Evolutionary conservation across 64 coral and sea anemone genomes (phyloP), one percentile per base, ranked within the genome.

Genomic region (Stylophora pistillata): DNA sequence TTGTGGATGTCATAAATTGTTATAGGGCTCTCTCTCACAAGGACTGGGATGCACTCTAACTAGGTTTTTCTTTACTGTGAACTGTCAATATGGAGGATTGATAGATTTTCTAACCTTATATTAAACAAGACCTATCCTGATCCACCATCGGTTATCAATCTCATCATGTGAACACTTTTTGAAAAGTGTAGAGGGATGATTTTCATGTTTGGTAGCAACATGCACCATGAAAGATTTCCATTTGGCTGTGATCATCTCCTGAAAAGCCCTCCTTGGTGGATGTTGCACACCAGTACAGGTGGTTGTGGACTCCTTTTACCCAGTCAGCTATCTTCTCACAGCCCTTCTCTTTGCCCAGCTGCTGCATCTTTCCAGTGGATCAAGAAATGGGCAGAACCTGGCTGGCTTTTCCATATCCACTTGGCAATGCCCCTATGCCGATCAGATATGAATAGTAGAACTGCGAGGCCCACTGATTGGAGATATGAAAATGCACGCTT

Each of bases 341-440:
- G 15, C 73, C 86, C 0, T 47, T 80, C 65, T 92, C 82, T 71
- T 92, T 92, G 30, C 90, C 33, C 53, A 85, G 0, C 23, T 86
- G 33, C 17, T 87, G 53, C 27, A 79, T 64, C n/a, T 88, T 88
- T 13, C 21, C 37, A 63, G 79, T 62, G 9, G 75, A 89, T 55
- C 75, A 87, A 88, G 34, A 52, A 93, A 56, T 93, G 91, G 31
- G 27, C 20, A 21, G 29, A 17, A 23, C 20, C 25, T 13, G 12
- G 11, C 62, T 88, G 74, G 30, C 30, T 56, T 27, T 77, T 55
- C 27, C 85, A n/a, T 14, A 93, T 72, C 85, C 91, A 93, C 10
- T 81, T 93, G 32, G 91, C 85, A 63, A 93, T 93, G 5, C 85
- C 64, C 14, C 70, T 16, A 73, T 88, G 91, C 12, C 56, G 10